Evolutionary conservation across 2,113 vertebrate species (phyloP).

Genomic region (Epinephelus cyanopodus): DNA sequence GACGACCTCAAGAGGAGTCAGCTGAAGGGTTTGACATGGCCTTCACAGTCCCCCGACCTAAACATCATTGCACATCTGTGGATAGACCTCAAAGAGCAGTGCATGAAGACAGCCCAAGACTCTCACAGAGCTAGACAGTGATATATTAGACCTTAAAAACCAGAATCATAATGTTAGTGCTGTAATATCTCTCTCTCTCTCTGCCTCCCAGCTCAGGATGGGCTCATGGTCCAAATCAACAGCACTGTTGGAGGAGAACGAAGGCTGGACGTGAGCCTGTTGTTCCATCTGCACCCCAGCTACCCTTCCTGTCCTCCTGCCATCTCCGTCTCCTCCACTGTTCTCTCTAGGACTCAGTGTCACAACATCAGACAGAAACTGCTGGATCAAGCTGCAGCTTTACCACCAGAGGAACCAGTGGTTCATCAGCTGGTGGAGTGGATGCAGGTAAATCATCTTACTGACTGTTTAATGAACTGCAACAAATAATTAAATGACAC

Average conservation of each 20-base stretch:
- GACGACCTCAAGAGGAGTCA: no score
- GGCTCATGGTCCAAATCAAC: conserved; percentile 56
- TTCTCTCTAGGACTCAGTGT: conserved; percentile 54
- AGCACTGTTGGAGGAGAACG: conserved; percentile 1
- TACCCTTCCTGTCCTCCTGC: conserved; percentile 62
- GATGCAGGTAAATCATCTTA: conserved; percentile 38
- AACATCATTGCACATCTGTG: no score
- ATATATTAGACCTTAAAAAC: neutral
- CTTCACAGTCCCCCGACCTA: no score
- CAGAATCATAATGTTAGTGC: neutral
- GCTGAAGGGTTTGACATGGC: no score
- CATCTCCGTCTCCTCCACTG: conserved; percentile 57
- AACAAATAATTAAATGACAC: neutral
- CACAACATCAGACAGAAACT: conserved; percentile 55
- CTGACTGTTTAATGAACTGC: neutral
- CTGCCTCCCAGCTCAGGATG: conserved; percentile 44
- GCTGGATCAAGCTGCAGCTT: conserved; percentile 43
- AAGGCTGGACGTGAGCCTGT: conserved; percentile 24
- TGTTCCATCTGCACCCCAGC: conserved; percentile 49
- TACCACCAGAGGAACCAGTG: conserved; percentile 63
- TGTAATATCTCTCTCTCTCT: neutral
- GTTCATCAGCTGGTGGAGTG: conserved; percentile 57
- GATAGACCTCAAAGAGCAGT: no score
- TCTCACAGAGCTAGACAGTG: no score
- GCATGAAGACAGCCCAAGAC: no score